Base-by-base conservation (phyloP, 2,797 vertebrate genomes). In the Manis pentadactyla region DNA sequence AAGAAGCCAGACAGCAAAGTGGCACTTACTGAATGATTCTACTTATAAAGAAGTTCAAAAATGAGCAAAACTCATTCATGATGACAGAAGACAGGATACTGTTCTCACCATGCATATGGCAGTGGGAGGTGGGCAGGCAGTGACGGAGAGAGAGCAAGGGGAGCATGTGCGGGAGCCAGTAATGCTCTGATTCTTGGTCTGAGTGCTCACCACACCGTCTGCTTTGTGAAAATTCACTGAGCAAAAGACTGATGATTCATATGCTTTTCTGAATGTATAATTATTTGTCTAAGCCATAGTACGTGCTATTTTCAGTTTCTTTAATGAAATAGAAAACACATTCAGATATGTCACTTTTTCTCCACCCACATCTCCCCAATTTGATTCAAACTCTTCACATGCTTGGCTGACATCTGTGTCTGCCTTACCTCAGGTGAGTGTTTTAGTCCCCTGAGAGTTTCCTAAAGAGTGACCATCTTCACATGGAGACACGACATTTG, bases 31-130 rank as follows among this genome's bases (percentile, higher is more conserved):
- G 27, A 93, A 51, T 83, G 69, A 74, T 51, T 94, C 75, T 86
- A 81, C 39, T 96, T 63, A 93, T 12, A 81, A 27, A 63, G 94
- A n/a, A 51, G 7, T 39, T 91, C n/a, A 91, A 66, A 87, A 74
- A 66, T n/a, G 79, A 59, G 82, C 31, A n/a, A 74, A 96, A 15
- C 15, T 51, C 51, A 39, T 14, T 13, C 27, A 4, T 3, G 21
- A n/a, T 18, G 55, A 51, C 1, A n/a, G 55, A 15, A 74, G 55
- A 59, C 29, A 19, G 13, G 39, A 13, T 4, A 31, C 42, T 31
- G 18, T 27, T 79, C 27, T 29, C 0, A 19, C 15, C 31, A 25
- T 29, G 46, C 39, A 34, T 3, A 17, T 15, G 49, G 39, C 29
- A 2, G 66, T 0, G 6, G 39, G 2, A 9, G 23, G 73, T 0